A percentile compares a stretch with the other conserved stretches of the same genome.
Evolutionary conservation across 2,888 invertebrate genomes (phyloP).

Genomic region (Allophyes oxyacanthae): DNA sequence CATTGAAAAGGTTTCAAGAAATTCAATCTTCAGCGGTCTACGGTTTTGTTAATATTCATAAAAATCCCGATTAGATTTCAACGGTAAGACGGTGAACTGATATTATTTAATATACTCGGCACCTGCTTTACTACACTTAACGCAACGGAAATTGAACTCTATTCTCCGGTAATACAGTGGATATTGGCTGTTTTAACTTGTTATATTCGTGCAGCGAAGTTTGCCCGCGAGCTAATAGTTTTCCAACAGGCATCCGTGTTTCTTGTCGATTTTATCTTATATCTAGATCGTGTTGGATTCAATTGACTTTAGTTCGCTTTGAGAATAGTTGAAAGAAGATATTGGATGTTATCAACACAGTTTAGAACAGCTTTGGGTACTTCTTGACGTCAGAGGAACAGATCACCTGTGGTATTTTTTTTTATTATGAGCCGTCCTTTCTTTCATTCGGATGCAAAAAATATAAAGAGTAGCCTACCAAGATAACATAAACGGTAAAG

Average conservation of each 20-base stretch:
- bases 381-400: too few relatives aligned
- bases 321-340: conserved; percentile 33
- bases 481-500: too few relatives aligned
- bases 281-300: conserved; percentile 42
- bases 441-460: too few relatives aligned
- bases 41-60: conserved; percentile 35
- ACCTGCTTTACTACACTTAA: too few relatives aligned
- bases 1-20: conserved; percentile 3
- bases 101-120: conserved; percentile 38
- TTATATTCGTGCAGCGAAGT: conserved; percentile 27
- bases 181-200: conserved; percentile 14
- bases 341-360: conserved; percentile 27
- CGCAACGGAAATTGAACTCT: conserved; percentile 31
- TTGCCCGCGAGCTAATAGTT: conserved; percentile 46
- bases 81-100: conserved; percentile 20
- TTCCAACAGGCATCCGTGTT: conserved; percentile 53
- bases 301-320: conserved; percentile 32
- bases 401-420: too few relatives aligned
- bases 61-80: conserved; percentile 29
- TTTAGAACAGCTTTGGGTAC: conserved; percentile 21
- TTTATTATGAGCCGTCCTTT: too few relatives aligned
- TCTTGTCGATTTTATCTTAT: conserved; percentile 33
- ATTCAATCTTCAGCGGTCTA: conserved; percentile 9
- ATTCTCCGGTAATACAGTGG: conserved; percentile 2
- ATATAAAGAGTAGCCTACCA: too few relatives aligned